Percentiles rank a stretch among this genome's conserved stretches.
These are phyloP conservation scores for Heliconius himera DNA, from an alignment of 1,140 invertebrate genomes.

Conservation along the genomic window DNA sequence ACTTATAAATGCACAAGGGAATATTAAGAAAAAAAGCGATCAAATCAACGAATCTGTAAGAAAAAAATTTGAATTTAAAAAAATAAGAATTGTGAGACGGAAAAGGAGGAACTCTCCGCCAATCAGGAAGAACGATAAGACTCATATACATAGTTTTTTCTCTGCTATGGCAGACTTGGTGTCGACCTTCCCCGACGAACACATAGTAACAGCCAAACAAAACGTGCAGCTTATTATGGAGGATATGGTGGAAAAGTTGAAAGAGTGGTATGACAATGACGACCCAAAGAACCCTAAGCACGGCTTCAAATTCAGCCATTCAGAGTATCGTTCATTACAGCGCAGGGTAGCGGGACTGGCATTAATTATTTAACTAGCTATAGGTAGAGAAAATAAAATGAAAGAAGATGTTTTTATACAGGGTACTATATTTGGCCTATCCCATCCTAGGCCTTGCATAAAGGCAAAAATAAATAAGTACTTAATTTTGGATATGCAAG, in stretches of 20 bases:
- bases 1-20: background rate
- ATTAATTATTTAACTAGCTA: no score
- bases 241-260: background rate
- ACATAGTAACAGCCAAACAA: background rate
- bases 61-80: background rate
- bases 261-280: background rate
- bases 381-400: no score
- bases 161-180: background rate
- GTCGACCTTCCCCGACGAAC: background rate
- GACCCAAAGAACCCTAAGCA: background rate
- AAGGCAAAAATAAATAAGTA: no score
- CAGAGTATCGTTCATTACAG: background rate
- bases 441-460: no score
- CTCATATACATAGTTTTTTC: background rate
- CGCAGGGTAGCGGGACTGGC: background rate
- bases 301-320: background rate
- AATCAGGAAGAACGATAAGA: background rate
- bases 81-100: background rate
- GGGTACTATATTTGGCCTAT: no score
- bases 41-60: background rate
- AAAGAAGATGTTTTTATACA: no score
- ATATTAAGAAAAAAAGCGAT: background rate
- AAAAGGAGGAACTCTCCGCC: slow-evolving; percentile 4
- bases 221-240: background rate
- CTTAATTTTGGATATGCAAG: no score